Percentiles rank a stretch among this genome's conserved stretches.
These are phyloP conservation scores for Phalacrocorax carbo DNA, from an alignment of 2,113 vertebrate genomes.

Conservation along the genomic window DNA sequence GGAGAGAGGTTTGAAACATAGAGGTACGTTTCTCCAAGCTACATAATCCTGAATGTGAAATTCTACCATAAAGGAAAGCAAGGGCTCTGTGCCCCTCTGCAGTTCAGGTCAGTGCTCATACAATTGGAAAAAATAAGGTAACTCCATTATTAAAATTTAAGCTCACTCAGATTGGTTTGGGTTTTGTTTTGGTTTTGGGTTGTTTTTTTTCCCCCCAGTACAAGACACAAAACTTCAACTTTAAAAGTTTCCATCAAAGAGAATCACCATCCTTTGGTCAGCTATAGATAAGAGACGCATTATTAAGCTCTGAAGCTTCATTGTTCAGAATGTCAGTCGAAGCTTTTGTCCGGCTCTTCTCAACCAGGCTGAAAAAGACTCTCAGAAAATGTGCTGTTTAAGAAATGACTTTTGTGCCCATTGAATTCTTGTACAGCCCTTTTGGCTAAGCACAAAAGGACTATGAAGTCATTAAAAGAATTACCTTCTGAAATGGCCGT, in stretches of 20 bases:
- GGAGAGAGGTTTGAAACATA: not conserved
- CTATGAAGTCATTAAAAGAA: not conserved
- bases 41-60: not conserved
- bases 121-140: not conserved
- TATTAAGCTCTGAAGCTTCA: not conserved
- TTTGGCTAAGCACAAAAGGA: not conserved
- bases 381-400: not conserved
- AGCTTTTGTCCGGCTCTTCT: not conserved
- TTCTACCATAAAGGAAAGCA: not conserved
- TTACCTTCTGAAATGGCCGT: not conserved
- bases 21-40: not conserved
- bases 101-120: not conserved
- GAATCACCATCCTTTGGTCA: not conserved
- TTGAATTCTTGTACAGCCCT: not conserved
- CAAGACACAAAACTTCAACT: not conserved
- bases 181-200: not conserved
- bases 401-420: not conserved
- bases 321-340: not conserved
- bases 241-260: not conserved
- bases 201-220: not conserved
- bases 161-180: not conserved
- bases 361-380: not conserved
- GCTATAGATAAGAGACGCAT: accelerated
- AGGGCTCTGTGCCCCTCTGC: not conserved
- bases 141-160: not conserved